Percentiles rank a stretch among this genome's conserved stretches.
Conservation (phyloP, 2,888 invertebrate species). For the Drosophila suboccidentalis region DNA sequence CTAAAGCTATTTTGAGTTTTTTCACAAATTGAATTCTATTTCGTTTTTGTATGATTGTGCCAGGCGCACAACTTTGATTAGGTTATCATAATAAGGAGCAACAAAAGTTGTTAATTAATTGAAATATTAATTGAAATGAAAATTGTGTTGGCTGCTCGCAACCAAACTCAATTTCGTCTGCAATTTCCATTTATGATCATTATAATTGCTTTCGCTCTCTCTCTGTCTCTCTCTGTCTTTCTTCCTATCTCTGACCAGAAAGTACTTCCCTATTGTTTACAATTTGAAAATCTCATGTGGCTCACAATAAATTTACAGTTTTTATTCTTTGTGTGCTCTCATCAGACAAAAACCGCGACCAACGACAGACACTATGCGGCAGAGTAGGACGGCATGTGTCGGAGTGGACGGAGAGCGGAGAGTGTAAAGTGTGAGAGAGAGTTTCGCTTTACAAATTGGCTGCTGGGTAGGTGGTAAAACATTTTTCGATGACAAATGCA, state of each 20-base stretch:
- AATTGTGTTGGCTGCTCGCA: slow-evolving; percentile 24
- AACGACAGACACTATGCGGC: background rate
- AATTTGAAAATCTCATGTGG: slow-evolving; percentile 62
- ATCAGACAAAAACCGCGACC: slow-evolving; percentile 21
- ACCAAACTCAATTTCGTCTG: slow-evolving; percentile 33
- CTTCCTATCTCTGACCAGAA: background rate
- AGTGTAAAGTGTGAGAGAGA: background rate
- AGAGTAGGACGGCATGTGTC: background rate
- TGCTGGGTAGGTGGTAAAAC: slow-evolving; percentile 53
- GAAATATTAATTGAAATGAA: slow-evolving; percentile 35
- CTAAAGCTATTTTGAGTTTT: background rate
- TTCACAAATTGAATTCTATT: background rate
- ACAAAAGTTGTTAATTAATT: slow-evolving; percentile 21
- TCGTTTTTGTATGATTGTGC: background rate
- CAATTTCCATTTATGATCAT: slow-evolving; percentile 42
- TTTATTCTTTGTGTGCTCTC: slow-evolving; percentile 41
- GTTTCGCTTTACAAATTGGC: slow-evolving; percentile 56
- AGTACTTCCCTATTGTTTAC: slow-evolving; percentile 55
- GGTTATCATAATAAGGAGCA: slow-evolving; percentile 3
- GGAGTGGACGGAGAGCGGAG: background rate
- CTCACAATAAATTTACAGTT: slow-evolving; percentile 66
- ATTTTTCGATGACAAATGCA: slow-evolving; percentile 71
- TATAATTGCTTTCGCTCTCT: slow-evolving; percentile 62
- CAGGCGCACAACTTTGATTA: slow-evolving; percentile 6
- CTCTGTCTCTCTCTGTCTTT: background rate